Evolutionary conservation across 1,140 invertebrate species (phyloP).

Genomic region (Trialeurodes vaporariorum): DNA sequence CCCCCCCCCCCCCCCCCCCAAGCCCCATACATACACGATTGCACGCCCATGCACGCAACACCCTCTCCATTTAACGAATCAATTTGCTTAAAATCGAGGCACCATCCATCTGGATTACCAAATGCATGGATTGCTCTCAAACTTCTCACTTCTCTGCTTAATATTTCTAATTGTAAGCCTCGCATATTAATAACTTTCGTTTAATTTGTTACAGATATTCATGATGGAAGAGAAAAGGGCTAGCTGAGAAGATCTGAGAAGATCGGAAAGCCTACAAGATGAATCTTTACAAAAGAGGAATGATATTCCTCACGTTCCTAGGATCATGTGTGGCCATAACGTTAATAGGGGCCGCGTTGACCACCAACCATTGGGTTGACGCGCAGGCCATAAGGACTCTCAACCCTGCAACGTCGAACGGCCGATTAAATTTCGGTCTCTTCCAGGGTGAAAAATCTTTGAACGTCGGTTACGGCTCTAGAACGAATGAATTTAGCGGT

Average conservation of each 20-base stretch:
- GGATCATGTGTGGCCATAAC: constrained; percentile 70
- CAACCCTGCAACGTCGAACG: constrained; percentile 57
- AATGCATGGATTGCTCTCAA: too few relatives aligned
- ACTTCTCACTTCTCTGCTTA: too few relatives aligned
- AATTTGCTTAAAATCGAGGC: too few relatives aligned
- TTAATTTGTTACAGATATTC: neutral
- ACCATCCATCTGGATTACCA: too few relatives aligned
- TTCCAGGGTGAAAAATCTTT: constrained; percentile 72
- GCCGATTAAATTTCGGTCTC: constrained; percentile 67
- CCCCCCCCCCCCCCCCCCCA: too few relatives aligned
- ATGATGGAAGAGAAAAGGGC: neutral
- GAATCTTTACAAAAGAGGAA: constrained; percentile 53
- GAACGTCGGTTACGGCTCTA: constrained; percentile 69
- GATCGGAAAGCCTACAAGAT: constrained; percentile 18
- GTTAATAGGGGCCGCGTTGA: constrained; percentile 66
- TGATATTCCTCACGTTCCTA: constrained; percentile 82
- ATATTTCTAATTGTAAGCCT: too few relatives aligned
- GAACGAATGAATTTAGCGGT: constrained; percentile 60
- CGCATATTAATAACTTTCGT: too few relatives aligned
- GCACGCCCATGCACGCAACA: too few relatives aligned
- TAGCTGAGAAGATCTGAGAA: neutral
- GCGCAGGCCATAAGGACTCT: constrained; percentile 51
- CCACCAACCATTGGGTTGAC: constrained; percentile 78
- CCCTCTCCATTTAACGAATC: too few relatives aligned
- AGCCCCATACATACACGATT: too few relatives aligned